These are phyloP conservation scores for Megalurothrips usitatus DNA, from an alignment of 2,888 invertebrate species.

Conservation along the genomic window DNA sequence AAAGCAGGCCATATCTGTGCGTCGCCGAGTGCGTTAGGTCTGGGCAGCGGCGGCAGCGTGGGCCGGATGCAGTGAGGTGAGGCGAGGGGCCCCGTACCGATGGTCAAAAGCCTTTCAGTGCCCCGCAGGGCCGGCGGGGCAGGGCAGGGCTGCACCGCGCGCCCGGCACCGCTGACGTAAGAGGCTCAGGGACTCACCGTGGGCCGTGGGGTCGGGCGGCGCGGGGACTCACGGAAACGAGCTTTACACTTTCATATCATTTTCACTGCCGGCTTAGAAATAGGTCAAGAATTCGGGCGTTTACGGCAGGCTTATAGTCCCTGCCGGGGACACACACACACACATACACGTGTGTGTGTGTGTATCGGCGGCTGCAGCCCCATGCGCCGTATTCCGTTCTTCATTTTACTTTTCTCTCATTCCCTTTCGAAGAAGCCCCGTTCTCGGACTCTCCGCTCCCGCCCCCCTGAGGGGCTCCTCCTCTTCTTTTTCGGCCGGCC, in stretches of 20 bases:
- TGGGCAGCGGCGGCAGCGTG: not conserved
- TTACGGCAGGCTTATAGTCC: too few relatives aligned
- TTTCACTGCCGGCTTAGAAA: too few relatives aligned
- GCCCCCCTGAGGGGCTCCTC: not conserved
- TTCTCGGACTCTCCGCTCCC: not conserved
- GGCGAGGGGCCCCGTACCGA: not conserved
- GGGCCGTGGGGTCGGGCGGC: not conserved
- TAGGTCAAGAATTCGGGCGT: too few relatives aligned
- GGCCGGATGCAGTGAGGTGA: not conserved
- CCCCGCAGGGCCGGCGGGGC: not conserved
- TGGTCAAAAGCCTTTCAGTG: too few relatives aligned
- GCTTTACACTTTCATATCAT: too few relatives aligned
- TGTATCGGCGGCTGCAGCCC: too few relatives aligned
- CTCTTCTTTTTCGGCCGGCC: not conserved
- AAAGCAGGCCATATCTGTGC: too few relatives aligned
- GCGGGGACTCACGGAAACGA: not conserved
- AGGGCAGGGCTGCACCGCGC: not conserved
- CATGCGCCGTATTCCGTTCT: not conserved
- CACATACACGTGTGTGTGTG: too few relatives aligned
- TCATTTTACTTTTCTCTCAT: conserved; percentile 18
- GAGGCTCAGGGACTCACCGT: not conserved
- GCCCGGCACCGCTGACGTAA: not conserved
- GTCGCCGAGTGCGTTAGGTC: too few relatives aligned
- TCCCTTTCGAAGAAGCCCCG: conserved; percentile 17
- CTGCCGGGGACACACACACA: too few relatives aligned